Conservation (phyloP, 2,797 vertebrate species). For the Loris lydekkerianus region DNA sequence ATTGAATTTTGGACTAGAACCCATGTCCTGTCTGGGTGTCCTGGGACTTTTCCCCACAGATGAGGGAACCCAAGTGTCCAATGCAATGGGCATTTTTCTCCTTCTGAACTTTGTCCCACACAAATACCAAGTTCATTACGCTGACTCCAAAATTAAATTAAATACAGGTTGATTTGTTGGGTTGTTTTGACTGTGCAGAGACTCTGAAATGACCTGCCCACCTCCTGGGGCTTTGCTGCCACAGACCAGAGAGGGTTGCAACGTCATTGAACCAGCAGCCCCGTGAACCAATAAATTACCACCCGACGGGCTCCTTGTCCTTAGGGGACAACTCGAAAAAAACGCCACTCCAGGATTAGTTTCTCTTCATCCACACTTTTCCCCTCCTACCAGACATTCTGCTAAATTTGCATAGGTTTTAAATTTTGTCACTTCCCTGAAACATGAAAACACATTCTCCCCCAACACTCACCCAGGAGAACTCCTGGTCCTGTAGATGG, state of each 20-base stretch:
- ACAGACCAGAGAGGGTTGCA: not conserved
- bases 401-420: not conserved
- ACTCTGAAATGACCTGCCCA: not conserved
- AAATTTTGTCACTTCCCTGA: too few relatives aligned
- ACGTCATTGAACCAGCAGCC: rapidly evolving
- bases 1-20: rapidly evolving
- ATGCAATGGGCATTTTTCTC: rapidly evolving
- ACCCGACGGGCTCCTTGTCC: rapidly evolving
- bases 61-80: rapidly evolving
- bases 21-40: rapidly evolving
- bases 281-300: rapidly evolving
- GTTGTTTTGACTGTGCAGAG: rapidly evolving
- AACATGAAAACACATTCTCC: not conserved
- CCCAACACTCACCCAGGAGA: not conserved
- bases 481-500: too few relatives aligned
- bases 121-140: rapidly evolving
- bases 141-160: not conserved
- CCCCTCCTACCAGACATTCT: too few relatives aligned
- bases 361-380: rapidly evolving
- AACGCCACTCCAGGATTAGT: not conserved
- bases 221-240: rapidly evolving
- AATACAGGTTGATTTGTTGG: rapidly evolving
- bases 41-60: rapidly evolving
- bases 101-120: rapidly evolving
- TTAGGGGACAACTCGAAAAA: not conserved